Evolutionary conservation across 2,797 vertebrate genomes (phyloP).

Genomic region (Leuciscus waleckii): DNA sequence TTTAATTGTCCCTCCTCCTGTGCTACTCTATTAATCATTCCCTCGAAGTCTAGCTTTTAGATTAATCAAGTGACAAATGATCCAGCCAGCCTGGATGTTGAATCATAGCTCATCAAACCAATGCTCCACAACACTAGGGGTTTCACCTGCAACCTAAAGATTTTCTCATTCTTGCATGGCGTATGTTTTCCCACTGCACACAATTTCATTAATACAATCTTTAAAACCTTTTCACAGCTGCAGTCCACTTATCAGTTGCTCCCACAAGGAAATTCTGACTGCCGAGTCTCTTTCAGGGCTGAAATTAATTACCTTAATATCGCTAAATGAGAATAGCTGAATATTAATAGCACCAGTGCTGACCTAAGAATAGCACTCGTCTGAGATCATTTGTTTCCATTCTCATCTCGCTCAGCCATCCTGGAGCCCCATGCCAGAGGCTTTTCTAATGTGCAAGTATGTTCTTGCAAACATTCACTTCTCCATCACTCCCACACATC

Average conservation of each 20-base stretch:
- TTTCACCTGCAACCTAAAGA: slow-evolving; percentile 22
- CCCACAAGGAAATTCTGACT: slow-evolving; percentile 29
- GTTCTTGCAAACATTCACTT: slow-evolving; percentile 34
- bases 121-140: neutral
- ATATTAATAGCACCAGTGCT: slow-evolving; percentile 27
- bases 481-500: slow-evolving; percentile 24
- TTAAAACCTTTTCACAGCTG: slow-evolving; percentile 28
- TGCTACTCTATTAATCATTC: slow-evolving; percentile 50
- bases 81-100: slow-evolving; percentile 2
- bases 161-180: neutral
- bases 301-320: slow-evolving; percentile 40
- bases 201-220: slow-evolving; percentile 21
- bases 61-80: slow-evolving; percentile 56
- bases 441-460: slow-evolving; percentile 24
- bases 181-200: neutral
- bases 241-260: slow-evolving; percentile 33
- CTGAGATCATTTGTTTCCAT: slow-evolving; percentile 45
- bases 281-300: slow-evolving; percentile 14
- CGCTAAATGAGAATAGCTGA: slow-evolving; percentile 30
- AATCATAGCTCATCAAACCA: slow-evolving; percentile 13
- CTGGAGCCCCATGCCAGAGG: slow-evolving; percentile 20
- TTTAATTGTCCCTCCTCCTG: slow-evolving; percentile 30
- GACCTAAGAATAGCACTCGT: slow-evolving; percentile 31
- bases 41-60: slow-evolving; percentile 21
- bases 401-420: slow-evolving; percentile 38